These are phyloP conservation scores for Bombus polaris DNA, from an alignment of 1,140 invertebrate genomes.

Conservation along the genomic window DNA sequence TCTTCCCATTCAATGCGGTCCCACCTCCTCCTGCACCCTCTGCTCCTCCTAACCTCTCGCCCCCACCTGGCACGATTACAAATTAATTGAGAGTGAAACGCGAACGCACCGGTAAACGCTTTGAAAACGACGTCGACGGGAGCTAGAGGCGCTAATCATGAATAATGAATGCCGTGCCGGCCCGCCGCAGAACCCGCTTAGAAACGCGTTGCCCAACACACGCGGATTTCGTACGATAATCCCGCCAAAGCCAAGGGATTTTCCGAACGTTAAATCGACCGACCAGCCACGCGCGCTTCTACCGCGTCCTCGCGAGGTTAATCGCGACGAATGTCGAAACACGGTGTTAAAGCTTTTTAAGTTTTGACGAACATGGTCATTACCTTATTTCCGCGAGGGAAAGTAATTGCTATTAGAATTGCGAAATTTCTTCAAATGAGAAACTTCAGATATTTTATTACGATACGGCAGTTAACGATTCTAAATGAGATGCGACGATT, in stretches of 20 bases:
- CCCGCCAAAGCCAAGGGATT: neutral
- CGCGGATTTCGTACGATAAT: conserved; percentile 25
- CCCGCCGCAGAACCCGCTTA: conserved; percentile 41
- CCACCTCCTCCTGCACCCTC: neutral
- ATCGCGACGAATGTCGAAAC: neutral
- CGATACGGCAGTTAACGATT: no score
- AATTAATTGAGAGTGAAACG: conserved; percentile 72
- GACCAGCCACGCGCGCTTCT: neutral
- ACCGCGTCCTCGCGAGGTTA: neutral
- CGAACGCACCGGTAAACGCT: conserved; percentile 55
- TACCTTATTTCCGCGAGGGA: neutral
- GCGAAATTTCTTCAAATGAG: neutral
- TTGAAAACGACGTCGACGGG: conserved; percentile 54
- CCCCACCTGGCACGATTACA: conserved; percentile 48
- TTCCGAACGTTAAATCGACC: neutral
- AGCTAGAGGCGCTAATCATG: conserved; percentile 61
- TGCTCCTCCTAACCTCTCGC: neutral
- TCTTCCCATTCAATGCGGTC: conserved; percentile 51
- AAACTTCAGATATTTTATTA: neutral
- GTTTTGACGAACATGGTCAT: neutral
- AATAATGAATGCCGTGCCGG: conserved; percentile 64
- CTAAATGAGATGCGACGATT: no score
- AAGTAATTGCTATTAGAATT: neutral
- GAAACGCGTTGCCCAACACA: conserved; percentile 25
- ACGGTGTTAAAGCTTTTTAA: neutral